Evolutionary conservation across 2,797 vertebrate genomes (phyloP).

Genomic region (Artibeus jamaicensis): DNA sequence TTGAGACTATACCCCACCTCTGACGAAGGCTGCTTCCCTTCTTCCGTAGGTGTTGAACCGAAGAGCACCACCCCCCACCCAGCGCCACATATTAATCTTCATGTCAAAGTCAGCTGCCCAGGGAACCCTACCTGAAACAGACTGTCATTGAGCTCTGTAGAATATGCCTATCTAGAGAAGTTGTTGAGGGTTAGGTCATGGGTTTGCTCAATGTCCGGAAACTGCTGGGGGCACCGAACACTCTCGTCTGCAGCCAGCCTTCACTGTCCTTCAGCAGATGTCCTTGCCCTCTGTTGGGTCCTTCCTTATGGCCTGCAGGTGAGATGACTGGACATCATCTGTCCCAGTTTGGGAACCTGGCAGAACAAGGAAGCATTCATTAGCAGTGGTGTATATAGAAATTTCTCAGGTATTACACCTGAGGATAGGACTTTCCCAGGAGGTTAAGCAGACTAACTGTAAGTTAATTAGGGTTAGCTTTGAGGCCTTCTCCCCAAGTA

Average conservation of each 20-base stretch:
- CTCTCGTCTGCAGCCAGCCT: neutral
- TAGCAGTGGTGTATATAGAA: neutral
- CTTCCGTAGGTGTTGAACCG: neutral
- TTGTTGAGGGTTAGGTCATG: neutral
- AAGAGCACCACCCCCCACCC: too few species aligned
- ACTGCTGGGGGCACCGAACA: neutral
- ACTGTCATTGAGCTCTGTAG: neutral
- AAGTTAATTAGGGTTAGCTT: neutral
- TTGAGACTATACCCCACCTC: neutral
- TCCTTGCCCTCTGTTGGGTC: neutral
- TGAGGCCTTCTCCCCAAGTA: neutral
- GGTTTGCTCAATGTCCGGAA: neutral
- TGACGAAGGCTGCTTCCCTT: neutral
- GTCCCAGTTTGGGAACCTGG: neutral
- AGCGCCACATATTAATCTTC: neutral
- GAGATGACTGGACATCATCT: neutral
- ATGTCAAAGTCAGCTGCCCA: neutral
- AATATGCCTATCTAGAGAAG: neutral
- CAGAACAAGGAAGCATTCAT: neutral
- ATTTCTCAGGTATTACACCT: neutral
- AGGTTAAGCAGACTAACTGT: neutral
- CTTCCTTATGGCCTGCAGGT: neutral
- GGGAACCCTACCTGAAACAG: neutral
- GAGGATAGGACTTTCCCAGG: neutral
- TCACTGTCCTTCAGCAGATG: neutral